A percentile compares a stretch with the other conserved stretches of the same genome.
These are phyloP conservation scores for Eilema caniola DNA, from an alignment of 2,888 invertebrate genomes.

Conservation along the genomic window DNA sequence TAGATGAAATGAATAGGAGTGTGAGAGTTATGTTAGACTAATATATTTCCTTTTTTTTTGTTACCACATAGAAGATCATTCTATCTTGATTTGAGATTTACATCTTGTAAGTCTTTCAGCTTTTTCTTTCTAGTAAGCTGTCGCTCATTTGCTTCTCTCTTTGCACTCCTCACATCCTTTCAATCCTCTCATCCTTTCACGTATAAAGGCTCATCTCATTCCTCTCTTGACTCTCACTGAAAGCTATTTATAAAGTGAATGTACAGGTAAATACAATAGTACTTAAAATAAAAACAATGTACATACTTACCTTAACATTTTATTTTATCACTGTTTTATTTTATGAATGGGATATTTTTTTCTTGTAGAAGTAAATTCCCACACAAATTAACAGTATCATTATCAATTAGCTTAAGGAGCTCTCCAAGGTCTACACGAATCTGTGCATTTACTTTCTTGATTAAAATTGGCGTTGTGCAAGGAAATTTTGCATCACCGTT, in stretches of 20 bases:
- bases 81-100: no score
- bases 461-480: slow-evolving; percentile 16
- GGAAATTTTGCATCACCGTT: slow-evolving; percentile 19
- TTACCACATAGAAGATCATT: no score
- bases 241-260: background rate
- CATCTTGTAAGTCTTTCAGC: no score
- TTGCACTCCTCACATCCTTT: no score
- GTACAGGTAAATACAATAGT: background rate
- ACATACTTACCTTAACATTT: background rate
- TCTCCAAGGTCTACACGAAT: slow-evolving; percentile 28
- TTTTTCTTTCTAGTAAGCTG: no score
- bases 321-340: background rate
- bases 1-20: no score
- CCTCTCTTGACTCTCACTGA: no score
- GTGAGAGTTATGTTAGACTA: no score
- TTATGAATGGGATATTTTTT: background rate
- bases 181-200: no score
- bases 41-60: no score
- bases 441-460: slow-evolving; percentile 28
- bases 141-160: no score
- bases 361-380: slow-evolving; percentile 3
- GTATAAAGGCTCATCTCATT: no score
- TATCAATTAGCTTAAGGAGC: slow-evolving; percentile 8
- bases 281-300: background rate
- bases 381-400: slow-evolving; percentile 13